Evolutionary conservation across 2,888 invertebrate genomes (phyloP).

Genomic region (Rhogogaster chlorosoma): DNA sequence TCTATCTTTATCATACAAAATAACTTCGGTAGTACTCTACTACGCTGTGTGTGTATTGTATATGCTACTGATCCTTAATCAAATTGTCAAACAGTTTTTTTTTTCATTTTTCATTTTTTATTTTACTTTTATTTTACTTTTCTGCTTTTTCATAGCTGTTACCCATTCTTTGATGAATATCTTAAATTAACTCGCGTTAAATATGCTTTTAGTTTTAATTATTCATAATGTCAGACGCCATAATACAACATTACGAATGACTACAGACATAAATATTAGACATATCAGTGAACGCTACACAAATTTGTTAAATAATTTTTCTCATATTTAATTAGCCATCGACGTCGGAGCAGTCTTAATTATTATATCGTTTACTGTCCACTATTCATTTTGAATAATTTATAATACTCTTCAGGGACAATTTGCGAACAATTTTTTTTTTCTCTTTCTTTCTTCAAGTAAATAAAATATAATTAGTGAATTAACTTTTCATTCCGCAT

Average conservation of each 20-base stretch:
- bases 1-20: slow-evolving; percentile 20
- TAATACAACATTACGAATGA: slow-evolving; percentile 20
- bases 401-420: slow-evolving; percentile 13
- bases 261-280: slow-evolving; percentile 15
- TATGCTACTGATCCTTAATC: background rate
- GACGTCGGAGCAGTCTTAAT: slow-evolving; percentile 22
- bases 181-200: background rate
- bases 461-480: background rate
- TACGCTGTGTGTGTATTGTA: background rate
- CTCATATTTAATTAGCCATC: slow-evolving; percentile 5
- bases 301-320: slow-evolving; percentile 21
- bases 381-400: slow-evolving; percentile 15
- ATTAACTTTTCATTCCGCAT: background rate
- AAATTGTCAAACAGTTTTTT: background rate
- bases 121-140: background rate
- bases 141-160: background rate
- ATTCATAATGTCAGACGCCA: background rate
- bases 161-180: background rate
- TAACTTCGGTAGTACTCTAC: background rate
- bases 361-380: slow-evolving; percentile 15
- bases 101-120: background rate
- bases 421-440: slow-evolving; percentile 27
- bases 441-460: background rate
- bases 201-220: background rate
- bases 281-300: slow-evolving; percentile 20